phyloP scores from a whole-genome alignment of 2,113 vertebrate genomes.

The Eubucco bourcierii region DNA sequence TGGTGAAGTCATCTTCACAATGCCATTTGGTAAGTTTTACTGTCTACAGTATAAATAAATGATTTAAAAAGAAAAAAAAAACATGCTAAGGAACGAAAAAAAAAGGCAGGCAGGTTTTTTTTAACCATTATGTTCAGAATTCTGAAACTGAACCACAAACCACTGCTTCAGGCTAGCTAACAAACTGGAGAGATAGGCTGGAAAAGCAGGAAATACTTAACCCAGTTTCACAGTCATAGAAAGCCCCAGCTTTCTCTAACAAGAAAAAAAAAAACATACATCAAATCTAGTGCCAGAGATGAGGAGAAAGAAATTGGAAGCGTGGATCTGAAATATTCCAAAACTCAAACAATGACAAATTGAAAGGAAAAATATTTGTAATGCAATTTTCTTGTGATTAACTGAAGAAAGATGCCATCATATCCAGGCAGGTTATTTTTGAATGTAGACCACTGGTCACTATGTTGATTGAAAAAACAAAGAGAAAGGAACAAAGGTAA shows the following conservation, averaged over 20 bases:
- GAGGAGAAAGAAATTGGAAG: not conserved
- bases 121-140: not conserved
- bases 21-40: not conserved
- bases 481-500: not conserved
- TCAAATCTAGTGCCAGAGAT: not conserved
- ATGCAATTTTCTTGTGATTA: not conserved
- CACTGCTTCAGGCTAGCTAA: not conserved
- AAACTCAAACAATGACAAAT: not conserved
- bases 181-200: not conserved
- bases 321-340: not conserved
- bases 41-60: not conserved
- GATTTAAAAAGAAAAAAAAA: not conserved
- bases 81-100: not conserved
- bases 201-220: constrained; percentile 11
- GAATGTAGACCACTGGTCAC: not conserved
- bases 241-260: not conserved
- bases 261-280: not conserved
- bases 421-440: not conserved
- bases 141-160: not conserved
- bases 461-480: not conserved
- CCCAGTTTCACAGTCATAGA: not conserved
- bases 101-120: not conserved
- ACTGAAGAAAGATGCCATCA: not conserved
- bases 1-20: not conserved
- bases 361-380: not conserved